phyloP scores from a whole-genome alignment of 2,113 vertebrate genomes.

The Panthera uncia region DNA sequence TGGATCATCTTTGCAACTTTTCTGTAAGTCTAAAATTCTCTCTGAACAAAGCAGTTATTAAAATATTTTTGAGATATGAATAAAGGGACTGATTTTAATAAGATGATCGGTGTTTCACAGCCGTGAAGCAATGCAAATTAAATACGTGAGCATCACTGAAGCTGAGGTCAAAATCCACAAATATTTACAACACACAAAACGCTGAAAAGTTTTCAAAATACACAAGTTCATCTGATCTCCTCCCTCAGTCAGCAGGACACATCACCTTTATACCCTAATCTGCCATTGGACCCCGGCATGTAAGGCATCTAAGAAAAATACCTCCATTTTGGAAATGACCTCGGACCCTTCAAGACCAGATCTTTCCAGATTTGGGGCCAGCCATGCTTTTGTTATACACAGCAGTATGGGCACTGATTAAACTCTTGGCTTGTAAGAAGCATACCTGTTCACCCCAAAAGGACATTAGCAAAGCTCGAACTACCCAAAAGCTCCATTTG shows the following conservation, averaged over 20 bases:
- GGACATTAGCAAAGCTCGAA: conserved; percentile 73
- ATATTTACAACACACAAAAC: background rate
- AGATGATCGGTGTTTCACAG: conserved; percentile 37
- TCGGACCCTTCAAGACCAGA: conserved; percentile 66
- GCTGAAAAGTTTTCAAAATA: conserved; percentile 71
- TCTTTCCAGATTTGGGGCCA: conserved; percentile 71
- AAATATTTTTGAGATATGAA: conserved; percentile 39
- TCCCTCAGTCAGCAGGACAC: conserved; percentile 33
- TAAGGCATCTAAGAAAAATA: conserved; percentile 55
- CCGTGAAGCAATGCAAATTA: conserved; percentile 53
- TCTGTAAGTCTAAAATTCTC: background rate
- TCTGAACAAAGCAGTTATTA: conserved; percentile 15
- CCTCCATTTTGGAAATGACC: conserved; percentile 71
- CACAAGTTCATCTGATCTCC: conserved; percentile 54
- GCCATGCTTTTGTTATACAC: conserved; percentile 74
- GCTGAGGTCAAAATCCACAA: conserved; percentile 53
- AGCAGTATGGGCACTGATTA: conserved; percentile 76
- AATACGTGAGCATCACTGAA: conserved; percentile 56
- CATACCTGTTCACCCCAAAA: conserved; percentile 75
- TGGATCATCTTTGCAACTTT: background rate
- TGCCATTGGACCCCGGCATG: background rate
- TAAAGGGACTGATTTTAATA: conserved; percentile 27
- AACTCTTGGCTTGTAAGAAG: conserved; percentile 80
- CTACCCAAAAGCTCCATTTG: conserved; percentile 66
- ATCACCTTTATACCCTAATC: conserved; percentile 27